A percentile compares a stretch with the other conserved stretches of the same genome.
phyloP scores from a whole-genome alignment of 37 sponge, comb jelly and placozoan species.

The Chondrosia reniformis region DNA sequence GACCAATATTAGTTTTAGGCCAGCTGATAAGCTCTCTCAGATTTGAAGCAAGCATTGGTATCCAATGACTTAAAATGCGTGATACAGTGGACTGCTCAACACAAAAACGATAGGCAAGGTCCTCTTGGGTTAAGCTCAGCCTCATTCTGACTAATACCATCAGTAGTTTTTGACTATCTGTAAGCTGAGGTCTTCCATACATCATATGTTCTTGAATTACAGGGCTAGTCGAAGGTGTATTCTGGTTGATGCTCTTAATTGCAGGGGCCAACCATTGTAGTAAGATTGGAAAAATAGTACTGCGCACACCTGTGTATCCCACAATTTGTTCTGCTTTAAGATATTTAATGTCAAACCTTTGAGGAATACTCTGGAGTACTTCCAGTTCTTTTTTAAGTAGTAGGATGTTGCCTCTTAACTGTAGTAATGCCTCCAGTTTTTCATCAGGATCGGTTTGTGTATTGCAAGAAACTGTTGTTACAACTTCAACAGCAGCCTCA shows the following conservation, averaged over 20 bases:
- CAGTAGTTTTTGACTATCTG: constrained; percentile 23
- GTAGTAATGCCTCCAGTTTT: too few species aligned
- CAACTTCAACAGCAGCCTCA: too few species aligned
- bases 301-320: too few species aligned
- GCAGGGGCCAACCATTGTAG: too few species aligned
- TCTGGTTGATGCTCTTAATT: too few species aligned
- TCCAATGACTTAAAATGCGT: constrained; percentile 9
- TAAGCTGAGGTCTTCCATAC: too few species aligned
- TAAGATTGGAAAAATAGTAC: too few species aligned
- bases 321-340: too few species aligned
- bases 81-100: constrained; percentile 29
- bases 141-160: constrained; percentile 20
- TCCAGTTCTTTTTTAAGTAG: not conserved
- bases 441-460: too few species aligned
- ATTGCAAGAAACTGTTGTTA: too few species aligned
- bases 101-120: constrained; percentile 14
- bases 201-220: too few species aligned
- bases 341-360: not conserved
- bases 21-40: constrained; percentile 16
- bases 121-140: constrained; percentile 20
- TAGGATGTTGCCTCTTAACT: not conserved
- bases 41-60: constrained; percentile 18
- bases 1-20: constrained; percentile 17
- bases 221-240: too few species aligned
- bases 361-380: not conserved